phyloP scores from a whole-genome alignment of 2,113 vertebrate genomes.

The Peromyscus maniculatus region DNA sequence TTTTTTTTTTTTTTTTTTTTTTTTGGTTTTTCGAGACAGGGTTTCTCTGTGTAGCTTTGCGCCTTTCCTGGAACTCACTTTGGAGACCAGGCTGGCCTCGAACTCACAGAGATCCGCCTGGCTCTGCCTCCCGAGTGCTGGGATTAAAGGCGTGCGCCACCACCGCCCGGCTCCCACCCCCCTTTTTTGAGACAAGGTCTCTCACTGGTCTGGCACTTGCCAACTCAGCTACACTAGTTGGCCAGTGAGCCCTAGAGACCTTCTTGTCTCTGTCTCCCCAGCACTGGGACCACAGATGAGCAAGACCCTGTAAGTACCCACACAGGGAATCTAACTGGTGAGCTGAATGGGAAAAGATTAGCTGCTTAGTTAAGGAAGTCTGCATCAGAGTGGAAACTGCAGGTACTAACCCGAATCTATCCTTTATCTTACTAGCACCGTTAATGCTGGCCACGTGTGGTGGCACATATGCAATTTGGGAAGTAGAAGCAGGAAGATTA shows the following conservation, averaged over 20 bases:
- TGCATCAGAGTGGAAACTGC: constrained; percentile 55
- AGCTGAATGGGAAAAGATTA: background rate
- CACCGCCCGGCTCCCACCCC: too few relatives aligned
- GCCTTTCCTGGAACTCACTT: too few relatives aligned
- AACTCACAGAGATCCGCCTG: too few relatives aligned
- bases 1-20: too few relatives aligned
- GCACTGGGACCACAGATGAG: background rate
- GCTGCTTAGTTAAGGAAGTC: constrained; percentile 11
- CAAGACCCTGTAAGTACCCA: background rate
- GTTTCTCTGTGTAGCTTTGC: too few relatives aligned
- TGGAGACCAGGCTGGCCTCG: too few relatives aligned
- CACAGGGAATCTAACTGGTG: constrained; percentile 31
- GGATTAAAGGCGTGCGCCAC: too few relatives aligned
- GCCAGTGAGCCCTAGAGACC: background rate
- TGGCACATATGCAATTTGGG: background rate
- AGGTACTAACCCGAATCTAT: constrained; percentile 60
- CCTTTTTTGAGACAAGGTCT: background rate
- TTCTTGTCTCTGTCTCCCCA: background rate
- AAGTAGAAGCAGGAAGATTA: background rate
- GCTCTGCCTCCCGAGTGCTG: too few relatives aligned
- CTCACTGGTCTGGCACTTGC: background rate
- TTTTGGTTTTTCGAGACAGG: too few relatives aligned
- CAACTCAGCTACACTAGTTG: background rate
- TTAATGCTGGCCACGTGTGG: background rate
- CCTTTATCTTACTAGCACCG: constrained; percentile 54